These are phyloP conservation scores for Lagenorhynchus albirostris DNA, from an alignment of 2,113 vertebrate genomes.

Conservation along the genomic window DNA sequence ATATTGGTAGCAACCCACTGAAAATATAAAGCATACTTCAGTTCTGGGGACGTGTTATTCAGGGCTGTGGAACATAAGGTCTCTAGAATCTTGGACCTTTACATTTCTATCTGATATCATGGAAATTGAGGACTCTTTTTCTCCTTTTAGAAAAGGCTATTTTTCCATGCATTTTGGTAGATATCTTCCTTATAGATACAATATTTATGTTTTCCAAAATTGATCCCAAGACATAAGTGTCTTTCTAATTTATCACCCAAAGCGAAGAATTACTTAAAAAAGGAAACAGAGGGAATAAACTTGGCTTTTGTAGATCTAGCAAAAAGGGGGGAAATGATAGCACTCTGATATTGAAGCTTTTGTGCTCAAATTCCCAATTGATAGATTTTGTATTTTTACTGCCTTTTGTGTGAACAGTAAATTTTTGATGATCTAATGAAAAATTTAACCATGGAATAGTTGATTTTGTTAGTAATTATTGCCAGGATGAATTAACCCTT, in stretches of 20 bases:
- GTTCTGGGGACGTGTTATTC: not conserved
- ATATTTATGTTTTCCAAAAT: not conserved
- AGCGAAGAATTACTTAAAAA: conserved; percentile 33
- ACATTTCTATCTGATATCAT: not conserved
- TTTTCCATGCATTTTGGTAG: not conserved
- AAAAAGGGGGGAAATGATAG: not conserved
- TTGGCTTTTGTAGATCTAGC: not conserved
- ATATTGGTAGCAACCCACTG: not conserved
- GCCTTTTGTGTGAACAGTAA: not conserved
- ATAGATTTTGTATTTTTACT: not conserved
- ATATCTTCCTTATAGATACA: not conserved
- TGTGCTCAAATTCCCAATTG: not conserved
- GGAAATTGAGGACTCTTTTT: not conserved
- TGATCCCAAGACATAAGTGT: not conserved
- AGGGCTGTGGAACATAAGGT: not conserved
- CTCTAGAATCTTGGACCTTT: not conserved
- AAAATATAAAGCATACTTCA: not conserved
- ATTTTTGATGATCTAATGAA: not conserved
- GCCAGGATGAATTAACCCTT: not conserved
- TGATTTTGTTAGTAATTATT: not conserved
- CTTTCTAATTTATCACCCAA: not conserved
- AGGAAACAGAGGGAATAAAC: not conserved
- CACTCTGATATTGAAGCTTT: not conserved
- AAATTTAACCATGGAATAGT: not conserved
- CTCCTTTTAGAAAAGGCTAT: not conserved